Evolutionary conservation across 2,113 vertebrate genomes (phyloP).

Genomic region (Fregata magnificens): DNA sequence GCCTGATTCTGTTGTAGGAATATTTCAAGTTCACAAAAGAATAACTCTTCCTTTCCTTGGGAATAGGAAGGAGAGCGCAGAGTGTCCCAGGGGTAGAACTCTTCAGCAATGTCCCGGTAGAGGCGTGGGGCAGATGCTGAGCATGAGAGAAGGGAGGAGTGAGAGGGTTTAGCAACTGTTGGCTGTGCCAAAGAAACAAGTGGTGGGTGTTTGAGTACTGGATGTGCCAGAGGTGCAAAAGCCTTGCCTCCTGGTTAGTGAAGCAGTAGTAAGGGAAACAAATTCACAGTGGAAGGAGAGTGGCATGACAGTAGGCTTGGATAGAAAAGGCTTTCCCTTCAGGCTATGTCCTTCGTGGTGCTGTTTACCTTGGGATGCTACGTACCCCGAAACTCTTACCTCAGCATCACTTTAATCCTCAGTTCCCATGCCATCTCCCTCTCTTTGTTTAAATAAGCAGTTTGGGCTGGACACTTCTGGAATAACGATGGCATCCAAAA

Average conservation of each 20-base stretch:
- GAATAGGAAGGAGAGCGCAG: neutral
- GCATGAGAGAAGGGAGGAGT: neutral
- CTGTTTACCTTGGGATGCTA: neutral
- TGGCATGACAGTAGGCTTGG: neutral
- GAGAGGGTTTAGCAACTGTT: neutral
- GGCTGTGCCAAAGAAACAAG: neutral
- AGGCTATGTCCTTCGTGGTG: neutral
- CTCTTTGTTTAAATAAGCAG: neutral
- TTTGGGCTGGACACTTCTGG: neutral
- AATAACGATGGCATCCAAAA: neutral
- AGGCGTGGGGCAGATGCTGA: neutral
- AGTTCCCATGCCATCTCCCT: neutral
- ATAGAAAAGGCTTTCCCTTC: neutral
- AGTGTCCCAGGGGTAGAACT: neutral
- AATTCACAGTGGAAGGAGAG: neutral
- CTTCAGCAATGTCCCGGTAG: neutral
- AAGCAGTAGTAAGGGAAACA: neutral
- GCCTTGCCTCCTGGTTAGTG: neutral
- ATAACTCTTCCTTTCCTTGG: neutral
- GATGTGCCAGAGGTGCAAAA: neutral
- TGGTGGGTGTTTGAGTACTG: neutral
- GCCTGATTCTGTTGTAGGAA: neutral
- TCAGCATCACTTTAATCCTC: neutral
- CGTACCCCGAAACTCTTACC: neutral
- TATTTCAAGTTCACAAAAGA: neutral